Conservation (phyloP, 2,113 vertebrate species). For the Scophthalmus maximus region DNA sequence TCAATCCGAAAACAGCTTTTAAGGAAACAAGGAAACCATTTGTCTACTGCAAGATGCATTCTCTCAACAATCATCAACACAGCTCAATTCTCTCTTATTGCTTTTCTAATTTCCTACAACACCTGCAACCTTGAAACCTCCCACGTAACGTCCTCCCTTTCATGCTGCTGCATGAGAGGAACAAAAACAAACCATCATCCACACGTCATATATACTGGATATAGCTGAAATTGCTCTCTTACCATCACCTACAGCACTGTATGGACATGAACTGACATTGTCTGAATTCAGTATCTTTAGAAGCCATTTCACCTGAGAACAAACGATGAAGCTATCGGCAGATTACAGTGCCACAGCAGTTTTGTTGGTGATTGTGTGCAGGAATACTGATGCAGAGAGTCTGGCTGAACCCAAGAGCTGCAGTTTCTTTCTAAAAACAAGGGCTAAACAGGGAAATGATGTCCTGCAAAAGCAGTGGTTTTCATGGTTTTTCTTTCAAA, state of each 20-base stretch:
- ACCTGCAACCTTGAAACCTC: background rate
- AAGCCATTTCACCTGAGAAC: background rate
- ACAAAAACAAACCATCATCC: too few relatives aligned
- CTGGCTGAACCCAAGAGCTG: slow-evolving; percentile 50
- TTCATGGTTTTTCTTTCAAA: slow-evolving; percentile 34
- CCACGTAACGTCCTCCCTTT: background rate
- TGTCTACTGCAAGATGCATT: background rate
- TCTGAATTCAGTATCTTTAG: background rate
- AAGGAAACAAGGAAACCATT: background rate
- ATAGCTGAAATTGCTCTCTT: background rate
- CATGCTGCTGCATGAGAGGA: too few relatives aligned
- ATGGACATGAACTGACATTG: background rate
- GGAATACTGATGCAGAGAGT: background rate
- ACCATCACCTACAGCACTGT: background rate
- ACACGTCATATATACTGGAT: background rate
- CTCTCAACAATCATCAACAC: background rate
- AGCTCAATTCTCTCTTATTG: background rate
- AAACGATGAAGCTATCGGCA: too few relatives aligned
- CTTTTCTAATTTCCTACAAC: background rate
- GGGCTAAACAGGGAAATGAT: slow-evolving; percentile 1
- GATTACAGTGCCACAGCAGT: too few relatives aligned
- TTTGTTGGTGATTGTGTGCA: too few relatives aligned
- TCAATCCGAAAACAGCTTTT: background rate
- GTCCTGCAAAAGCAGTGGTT: slow-evolving; percentile 58
- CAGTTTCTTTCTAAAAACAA: slow-evolving; percentile 67